Evolutionary conservation across 2,797 vertebrate genomes (phyloP).

Genomic region (Trichosurus vulpecula): DNA sequence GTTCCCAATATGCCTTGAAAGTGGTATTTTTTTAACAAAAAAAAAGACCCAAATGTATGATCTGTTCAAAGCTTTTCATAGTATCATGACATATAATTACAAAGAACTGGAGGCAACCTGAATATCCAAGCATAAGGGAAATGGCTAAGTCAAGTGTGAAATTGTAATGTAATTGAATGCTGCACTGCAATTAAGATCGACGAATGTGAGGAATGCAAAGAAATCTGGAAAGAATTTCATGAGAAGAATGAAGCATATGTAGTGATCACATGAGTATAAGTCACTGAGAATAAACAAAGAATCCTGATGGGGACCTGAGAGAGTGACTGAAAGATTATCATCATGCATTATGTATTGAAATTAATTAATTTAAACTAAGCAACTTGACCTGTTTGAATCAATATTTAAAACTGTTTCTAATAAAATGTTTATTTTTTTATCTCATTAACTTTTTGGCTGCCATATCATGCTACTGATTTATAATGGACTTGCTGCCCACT

Average conservation of each 20-base stretch:
- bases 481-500: background rate
- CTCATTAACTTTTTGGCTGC: background rate
- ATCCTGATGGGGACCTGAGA: background rate
- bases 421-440: background rate
- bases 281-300: background rate
- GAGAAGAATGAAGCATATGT: background rate
- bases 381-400: background rate
- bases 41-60: background rate
- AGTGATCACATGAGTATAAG: background rate
- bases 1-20: background rate
- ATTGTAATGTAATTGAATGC: background rate
- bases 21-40: background rate
- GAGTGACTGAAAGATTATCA: background rate
- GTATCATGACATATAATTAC: background rate
- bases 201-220: background rate
- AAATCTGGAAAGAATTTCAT: background rate
- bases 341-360: background rate
- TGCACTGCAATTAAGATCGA: background rate
- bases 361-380: background rate
- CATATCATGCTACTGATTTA: background rate
- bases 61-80: background rate
- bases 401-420: background rate
- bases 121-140: background rate
- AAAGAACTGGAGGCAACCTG: background rate
- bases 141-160: background rate